These are phyloP conservation scores for Zeuzera pyrina DNA, from an alignment of 2,888 invertebrate species.

Conservation along the genomic window DNA sequence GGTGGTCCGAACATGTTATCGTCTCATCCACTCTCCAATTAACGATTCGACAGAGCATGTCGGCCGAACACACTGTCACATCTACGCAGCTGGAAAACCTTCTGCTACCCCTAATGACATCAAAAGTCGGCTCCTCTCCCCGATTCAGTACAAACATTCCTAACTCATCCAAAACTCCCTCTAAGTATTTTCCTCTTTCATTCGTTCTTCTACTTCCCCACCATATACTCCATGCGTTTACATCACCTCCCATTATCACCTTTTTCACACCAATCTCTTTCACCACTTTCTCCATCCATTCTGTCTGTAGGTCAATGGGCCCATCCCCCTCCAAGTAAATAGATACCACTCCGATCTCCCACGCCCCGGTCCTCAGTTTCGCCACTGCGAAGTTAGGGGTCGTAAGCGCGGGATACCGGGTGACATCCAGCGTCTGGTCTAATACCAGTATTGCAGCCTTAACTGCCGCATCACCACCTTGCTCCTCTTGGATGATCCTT, in stretches of 20 bases:
- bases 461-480: not conserved
- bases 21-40: constrained; percentile 5
- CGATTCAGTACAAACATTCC: constrained; percentile 1
- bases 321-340: constrained; percentile 1
- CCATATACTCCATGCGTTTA: constrained; percentile 4
- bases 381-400: not conserved
- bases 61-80: constrained; percentile 2
- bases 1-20: constrained; percentile 4
- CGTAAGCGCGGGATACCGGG: not conserved
- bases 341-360: not conserved
- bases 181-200: not conserved
- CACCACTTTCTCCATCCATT: not conserved
- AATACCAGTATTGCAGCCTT: constrained; percentile 11
- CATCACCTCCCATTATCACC: constrained; percentile 3
- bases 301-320: constrained; percentile 4
- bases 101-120: constrained; percentile 1
- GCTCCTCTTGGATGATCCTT: constrained; percentile 5
- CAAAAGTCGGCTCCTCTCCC: constrained; percentile 2
- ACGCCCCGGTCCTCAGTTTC: not conserved
- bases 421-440: not conserved
- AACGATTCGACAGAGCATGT: not conserved
- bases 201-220: constrained; percentile 2
- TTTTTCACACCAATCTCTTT: not conserved
- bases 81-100: constrained; percentile 1
- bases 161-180: not conserved